Base-by-base conservation (phyloP, 2,888 invertebrate species). In the Helicoverpa assulta region DNA sequence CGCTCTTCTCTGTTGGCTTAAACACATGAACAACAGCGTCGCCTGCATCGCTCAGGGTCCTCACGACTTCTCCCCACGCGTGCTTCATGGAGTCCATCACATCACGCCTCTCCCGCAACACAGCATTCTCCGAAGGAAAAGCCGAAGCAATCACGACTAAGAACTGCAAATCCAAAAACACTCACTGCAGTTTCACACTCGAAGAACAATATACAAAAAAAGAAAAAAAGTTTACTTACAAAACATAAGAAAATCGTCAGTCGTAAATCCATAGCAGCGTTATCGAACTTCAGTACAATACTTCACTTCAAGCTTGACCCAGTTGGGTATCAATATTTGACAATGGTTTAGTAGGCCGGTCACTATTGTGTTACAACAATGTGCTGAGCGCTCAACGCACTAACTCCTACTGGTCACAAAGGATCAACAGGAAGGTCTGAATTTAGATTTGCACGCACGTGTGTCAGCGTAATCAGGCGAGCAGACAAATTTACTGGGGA, bases 1-100 rank as follows among this genome's bases (percentile, higher is more conserved):
- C 75, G 64, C 91, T 92, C 78, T 93, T 94, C 80, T 95, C 94
- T 0, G 94, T 94, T 0, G 94, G 95, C 57, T 93, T 94, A 76
- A 95, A 93, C 7, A 93, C 93, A 59, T 94, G 87, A 2, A 95
- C 93, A 0, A 95, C 92, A 0, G 94, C 92, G 62, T 95, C 94
- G 0, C 94, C 90, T 0, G 95, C 95, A 16, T 94, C 89, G 12
- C 88, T 89, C 40, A 95, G 76, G 0, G 94, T 92, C 76, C 87
- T 91, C 50, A 92, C 92, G 54, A 92, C 88, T 40, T 92, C 94
- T 26, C 86, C 87, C 94, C 93, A 94, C 0, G 94, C 94, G 61
- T 86, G 85, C 73, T 93, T 95, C 90, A 95, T 89, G 0, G 93
- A 88, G 0, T 95, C 95, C 92, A 92, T 90, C 0, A 95, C 93